Base-by-base conservation (phyloP, 1,140 invertebrate genomes). In the Drosophila malerkotliana region DNA sequence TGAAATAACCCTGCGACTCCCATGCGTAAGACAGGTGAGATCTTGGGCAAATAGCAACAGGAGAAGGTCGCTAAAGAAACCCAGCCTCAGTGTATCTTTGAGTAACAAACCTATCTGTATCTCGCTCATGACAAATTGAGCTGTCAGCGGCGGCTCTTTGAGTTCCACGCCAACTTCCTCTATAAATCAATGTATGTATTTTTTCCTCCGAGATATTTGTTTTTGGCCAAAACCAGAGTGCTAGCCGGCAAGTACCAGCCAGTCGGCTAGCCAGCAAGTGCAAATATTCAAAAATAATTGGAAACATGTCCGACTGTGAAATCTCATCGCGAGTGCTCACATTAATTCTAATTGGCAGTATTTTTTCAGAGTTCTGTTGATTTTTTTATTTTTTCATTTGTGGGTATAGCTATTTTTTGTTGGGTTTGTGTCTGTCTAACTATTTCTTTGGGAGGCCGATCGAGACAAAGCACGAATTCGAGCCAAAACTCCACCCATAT, bases 341-440 rank as follows among this genome's bases (percentile, higher is more conserved):
- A 82, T 82, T 84, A 85, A 85, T 85, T 84, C 74, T 73, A 85
- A 87, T 85, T 85, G 82, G 74, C 83, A 82, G 81, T 76, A 75
- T 54, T 54, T 54, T 72, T 37, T n/a, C 15, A 47, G 18, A 28
- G 26, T 28, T 64, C 48, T 28, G 28, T 64, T 32, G 28, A 63
- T 74, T 85, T 80, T 72, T 66, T 30, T 72, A 64, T 52, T 54
- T 52, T 45, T 26, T 61, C 15, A 64, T 85, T 80, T 68, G 34
- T 32, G 7, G 41, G 0, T 37, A 58, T 73, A 59, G 62, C 78
- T 77, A 61, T 30, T 73, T 61, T 52, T 54, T 52, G 49, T 72
- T 3, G 21, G 32, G 15, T 59, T 15, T 18, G 2, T 24, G 3
- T 32, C 14, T 21, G 62, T 37, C 51, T 32, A 71, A 57, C 67